Evolutionary conservation across 2,797 vertebrate genomes (phyloP).

Genomic region (Holocentrus rufus): DNA sequence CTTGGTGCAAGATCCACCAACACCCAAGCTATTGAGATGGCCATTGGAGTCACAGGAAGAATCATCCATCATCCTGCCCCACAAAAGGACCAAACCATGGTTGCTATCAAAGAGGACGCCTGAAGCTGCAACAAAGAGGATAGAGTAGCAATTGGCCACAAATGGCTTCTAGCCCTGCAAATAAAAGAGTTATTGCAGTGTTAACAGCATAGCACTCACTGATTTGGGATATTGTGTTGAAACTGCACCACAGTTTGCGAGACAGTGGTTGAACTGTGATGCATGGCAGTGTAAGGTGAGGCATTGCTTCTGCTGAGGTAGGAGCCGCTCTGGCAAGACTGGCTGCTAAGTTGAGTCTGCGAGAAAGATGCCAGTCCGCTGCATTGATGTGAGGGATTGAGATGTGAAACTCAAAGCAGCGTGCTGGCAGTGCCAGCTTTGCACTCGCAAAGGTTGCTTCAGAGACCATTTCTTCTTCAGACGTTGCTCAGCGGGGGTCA

Average conservation of each 20-base stretch:
- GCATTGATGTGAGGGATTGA: slow-evolving; percentile 41
- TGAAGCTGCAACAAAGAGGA: slow-evolving; percentile 22
- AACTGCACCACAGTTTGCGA: slow-evolving; percentile 34
- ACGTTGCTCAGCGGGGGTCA: slow-evolving; percentile 3
- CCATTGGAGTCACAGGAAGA: background rate
- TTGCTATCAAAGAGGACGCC: background rate
- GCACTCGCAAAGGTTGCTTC: slow-evolving; percentile 19
- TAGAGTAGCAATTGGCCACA: slow-evolving; percentile 21
- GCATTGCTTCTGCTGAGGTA: slow-evolving; percentile 32
- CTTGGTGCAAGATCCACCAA: no score
- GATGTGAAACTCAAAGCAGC: slow-evolving; percentile 37
- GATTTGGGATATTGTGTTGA: slow-evolving; percentile 14
- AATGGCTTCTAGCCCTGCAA: slow-evolving; percentile 23
- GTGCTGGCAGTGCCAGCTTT: slow-evolving; percentile 22
- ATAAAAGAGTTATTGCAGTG: slow-evolving; percentile 18
- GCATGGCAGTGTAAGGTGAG: slow-evolving; percentile 38
- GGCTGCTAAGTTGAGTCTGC: slow-evolving; percentile 30
- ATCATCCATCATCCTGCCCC: background rate
- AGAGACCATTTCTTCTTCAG: slow-evolving; percentile 28
- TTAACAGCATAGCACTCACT: slow-evolving; percentile 22
- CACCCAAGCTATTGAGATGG: background rate
- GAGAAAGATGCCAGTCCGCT: slow-evolving; percentile 26
- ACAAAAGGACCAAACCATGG: background rate
- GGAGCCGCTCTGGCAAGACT: slow-evolving; percentile 7
- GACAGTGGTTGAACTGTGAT: slow-evolving; percentile 38